Conservation (phyloP, 2,797 vertebrate species). For the Knipowitschia caucasica region DNA sequence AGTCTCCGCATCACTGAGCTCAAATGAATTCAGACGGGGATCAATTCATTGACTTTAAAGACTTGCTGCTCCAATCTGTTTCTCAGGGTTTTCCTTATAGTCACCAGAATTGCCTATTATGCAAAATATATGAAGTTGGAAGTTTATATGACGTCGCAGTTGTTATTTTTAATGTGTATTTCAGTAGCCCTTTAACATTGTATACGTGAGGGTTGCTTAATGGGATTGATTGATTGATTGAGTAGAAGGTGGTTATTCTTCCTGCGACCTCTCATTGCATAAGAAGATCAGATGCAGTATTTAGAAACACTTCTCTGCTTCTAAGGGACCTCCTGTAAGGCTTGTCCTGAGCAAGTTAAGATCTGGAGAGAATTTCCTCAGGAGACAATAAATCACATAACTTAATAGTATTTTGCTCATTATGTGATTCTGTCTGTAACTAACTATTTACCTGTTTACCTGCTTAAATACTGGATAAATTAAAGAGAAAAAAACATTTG, state of each 20-base stretch:
- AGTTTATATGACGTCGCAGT: conserved; percentile 66
- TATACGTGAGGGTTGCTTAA: conserved; percentile 70
- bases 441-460: too few species aligned
- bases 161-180: conserved; percentile 74
- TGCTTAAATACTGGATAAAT: too few species aligned
- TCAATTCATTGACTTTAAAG: conserved; percentile 33
- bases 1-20: conserved; percentile 30
- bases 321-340: too few species aligned
- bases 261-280: conserved; percentile 64
- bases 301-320: conserved; percentile 4
- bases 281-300: conserved; percentile 69
- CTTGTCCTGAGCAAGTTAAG: too few species aligned
- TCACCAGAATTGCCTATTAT: conserved; percentile 36
- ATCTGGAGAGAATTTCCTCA: too few species aligned
- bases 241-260: conserved; percentile 69
- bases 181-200: conserved; percentile 55
- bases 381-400: too few species aligned
- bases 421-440: too few species aligned
- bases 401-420: too few species aligned
- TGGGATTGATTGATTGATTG: conserved; percentile 70
- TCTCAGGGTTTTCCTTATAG: conserved; percentile 40
- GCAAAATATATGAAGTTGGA: conserved; percentile 55
- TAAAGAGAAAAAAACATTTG: too few species aligned
- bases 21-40: conserved; percentile 20
- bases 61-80: conserved; percentile 34